A percentile compares a stretch with the other conserved stretches of the same genome.
Evolutionary conservation across 2,113 vertebrate species (phyloP).

Genomic region (Alligator sinensis): DNA sequence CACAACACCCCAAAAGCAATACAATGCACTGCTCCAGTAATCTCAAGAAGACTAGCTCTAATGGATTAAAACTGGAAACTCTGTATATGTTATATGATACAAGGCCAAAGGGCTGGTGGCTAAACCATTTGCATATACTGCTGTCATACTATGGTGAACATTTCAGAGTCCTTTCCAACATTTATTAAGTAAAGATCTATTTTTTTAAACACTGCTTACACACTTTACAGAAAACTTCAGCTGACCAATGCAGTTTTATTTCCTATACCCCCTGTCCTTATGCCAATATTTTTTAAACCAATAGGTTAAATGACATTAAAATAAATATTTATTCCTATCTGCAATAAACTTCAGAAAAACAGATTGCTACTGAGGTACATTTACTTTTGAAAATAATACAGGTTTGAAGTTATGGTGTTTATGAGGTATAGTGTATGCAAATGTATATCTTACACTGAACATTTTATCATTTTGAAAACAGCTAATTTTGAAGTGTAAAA

Average conservation of each 20-base stretch:
- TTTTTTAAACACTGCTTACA: too few relatives aligned
- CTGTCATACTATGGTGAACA: not conserved
- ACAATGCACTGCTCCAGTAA: not conserved
- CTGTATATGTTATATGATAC: not conserved
- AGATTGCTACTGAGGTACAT: not conserved
- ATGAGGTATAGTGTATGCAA: not conserved
- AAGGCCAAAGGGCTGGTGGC: not conserved
- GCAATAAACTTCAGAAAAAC: not conserved
- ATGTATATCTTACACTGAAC: not conserved
- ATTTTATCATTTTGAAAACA: not conserved
- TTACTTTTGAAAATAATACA: not conserved
- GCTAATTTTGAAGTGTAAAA: not conserved
- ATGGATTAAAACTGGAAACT: not conserved
- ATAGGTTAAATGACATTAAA: too few relatives aligned
- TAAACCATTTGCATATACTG: not conserved
- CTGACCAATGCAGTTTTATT: too few relatives aligned
- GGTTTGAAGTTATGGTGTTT: not conserved
- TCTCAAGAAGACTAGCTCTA: slow-evolving; percentile 14
- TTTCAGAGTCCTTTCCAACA: not conserved
- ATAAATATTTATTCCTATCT: too few relatives aligned
- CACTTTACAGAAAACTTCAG: too few relatives aligned
- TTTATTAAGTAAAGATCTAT: too few relatives aligned
- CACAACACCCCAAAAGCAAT: not conserved
- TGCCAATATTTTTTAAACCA: too few relatives aligned
- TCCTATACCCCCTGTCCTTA: too few relatives aligned